These are phyloP conservation scores for Cephonodes hylas DNA, from an alignment of 2,888 invertebrate genomes.

Conservation along the genomic window DNA sequence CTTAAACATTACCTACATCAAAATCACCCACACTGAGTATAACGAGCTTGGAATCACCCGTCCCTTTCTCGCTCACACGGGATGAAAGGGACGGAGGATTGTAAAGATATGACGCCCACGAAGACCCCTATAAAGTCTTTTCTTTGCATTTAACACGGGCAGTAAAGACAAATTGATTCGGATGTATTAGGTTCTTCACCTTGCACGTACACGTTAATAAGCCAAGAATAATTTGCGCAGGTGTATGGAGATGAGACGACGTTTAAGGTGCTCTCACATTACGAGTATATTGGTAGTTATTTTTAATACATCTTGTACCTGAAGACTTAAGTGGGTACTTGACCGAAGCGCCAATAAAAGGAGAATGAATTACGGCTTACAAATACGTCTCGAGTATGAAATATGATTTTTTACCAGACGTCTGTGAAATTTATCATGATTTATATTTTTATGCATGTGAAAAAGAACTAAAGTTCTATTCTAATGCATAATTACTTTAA, in stretches of 20 bases:
- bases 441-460: background rate
- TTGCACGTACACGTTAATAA: constrained; percentile 22
- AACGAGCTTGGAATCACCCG: background rate
- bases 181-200: constrained; percentile 43
- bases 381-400: background rate
- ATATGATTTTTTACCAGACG: background rate
- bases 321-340: background rate
- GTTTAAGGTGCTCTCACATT: background rate
- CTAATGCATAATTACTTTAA: background rate
- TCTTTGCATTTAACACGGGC: constrained; percentile 41
- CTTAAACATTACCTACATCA: background rate
- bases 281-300: background rate
- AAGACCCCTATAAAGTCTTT: constrained; percentile 34
- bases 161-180: constrained; percentile 51
- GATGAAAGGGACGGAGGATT: constrained; percentile 27
- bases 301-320: background rate
- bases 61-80: constrained; percentile 26
- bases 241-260: background rate
- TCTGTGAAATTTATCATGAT: background rate
- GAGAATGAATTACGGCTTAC: background rate
- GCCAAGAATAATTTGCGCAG: background rate
- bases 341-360: background rate
- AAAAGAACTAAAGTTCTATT: background rate
- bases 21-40: background rate
- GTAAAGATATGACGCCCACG: constrained; percentile 32